Conservation (phyloP, 2,797 vertebrate genomes). For the Lates japonicus region DNA sequence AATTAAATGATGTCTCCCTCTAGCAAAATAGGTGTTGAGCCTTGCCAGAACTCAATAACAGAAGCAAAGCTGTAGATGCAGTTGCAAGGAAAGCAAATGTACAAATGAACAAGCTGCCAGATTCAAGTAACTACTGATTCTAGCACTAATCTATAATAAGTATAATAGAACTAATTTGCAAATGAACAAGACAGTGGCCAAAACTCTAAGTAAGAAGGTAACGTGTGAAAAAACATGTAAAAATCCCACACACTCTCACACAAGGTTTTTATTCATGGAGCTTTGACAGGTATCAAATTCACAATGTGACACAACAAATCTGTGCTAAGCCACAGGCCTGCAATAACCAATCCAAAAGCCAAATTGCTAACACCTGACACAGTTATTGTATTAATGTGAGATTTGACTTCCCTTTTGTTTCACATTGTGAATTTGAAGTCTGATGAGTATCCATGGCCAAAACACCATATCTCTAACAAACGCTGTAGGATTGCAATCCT, state of each 20-base stretch:
- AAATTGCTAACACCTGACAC: not conserved
- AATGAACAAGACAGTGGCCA: not conserved
- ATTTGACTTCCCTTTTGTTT: not conserved
- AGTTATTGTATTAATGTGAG: not conserved
- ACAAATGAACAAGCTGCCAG: not conserved
- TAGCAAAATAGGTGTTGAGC: slow-evolving; percentile 13
- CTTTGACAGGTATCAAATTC: not conserved
- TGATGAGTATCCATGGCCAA: not conserved
- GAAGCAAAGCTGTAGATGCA: not conserved
- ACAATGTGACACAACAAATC: too few relatives aligned
- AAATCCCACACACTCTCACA: not conserved
- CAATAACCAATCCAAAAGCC: not conserved
- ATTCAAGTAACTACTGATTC: not conserved
- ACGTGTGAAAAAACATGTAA: not conserved
- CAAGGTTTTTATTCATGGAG: not conserved
- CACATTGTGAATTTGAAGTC: not conserved
- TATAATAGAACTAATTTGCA: not conserved
- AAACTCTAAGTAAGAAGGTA: not conserved
- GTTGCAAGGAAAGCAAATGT: slow-evolving; percentile 2
- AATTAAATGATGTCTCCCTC: slow-evolving; percentile 50
- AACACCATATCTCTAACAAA: not conserved
- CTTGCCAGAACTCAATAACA: slow-evolving; percentile 10
- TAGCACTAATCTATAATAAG: not conserved
- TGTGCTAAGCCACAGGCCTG: not conserved
- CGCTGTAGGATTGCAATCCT: not conserved